Conservation (phyloP, 1,140 invertebrate species). For the Brachionus sp. region DNA sequence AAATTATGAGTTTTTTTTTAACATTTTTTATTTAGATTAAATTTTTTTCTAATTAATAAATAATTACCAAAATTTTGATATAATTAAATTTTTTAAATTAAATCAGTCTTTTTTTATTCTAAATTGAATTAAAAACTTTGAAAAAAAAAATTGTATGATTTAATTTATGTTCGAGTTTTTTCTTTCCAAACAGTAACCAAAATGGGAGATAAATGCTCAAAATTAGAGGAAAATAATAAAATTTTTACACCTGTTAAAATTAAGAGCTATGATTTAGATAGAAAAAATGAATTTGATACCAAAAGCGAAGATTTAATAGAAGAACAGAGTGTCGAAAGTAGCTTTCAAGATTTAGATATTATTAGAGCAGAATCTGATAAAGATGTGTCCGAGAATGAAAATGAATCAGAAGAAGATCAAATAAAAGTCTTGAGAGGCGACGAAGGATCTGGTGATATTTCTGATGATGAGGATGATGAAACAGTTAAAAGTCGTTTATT, state of each 20-base stretch:
- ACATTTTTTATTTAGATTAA: neutral
- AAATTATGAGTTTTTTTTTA: neutral
- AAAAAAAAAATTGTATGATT: neutral
- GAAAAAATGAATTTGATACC: neutral
- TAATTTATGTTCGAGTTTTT: neutral
- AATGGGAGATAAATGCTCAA: conserved; percentile 28
- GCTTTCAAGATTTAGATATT: neutral
- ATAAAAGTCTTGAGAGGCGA: neutral
- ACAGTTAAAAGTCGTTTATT: neutral
- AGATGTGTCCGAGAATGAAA: neutral
- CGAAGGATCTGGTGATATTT: neutral
- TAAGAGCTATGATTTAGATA: neutral
- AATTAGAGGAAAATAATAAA: conserved; percentile 1
- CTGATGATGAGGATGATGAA: neutral
- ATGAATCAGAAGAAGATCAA: neutral
- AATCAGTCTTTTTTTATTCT: neutral
- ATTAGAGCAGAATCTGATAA: neutral
- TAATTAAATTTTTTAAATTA: neutral
- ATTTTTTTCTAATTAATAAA: conserved; percentile 5
- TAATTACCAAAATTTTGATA: neutral
- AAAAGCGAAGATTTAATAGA: neutral
- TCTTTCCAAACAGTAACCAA: neutral
- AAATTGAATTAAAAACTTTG: neutral
- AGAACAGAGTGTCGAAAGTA: neutral
- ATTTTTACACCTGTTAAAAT: neutral